phyloP scores from a whole-genome alignment of 2,888 invertebrate species.

The Thereva unica region DNA sequence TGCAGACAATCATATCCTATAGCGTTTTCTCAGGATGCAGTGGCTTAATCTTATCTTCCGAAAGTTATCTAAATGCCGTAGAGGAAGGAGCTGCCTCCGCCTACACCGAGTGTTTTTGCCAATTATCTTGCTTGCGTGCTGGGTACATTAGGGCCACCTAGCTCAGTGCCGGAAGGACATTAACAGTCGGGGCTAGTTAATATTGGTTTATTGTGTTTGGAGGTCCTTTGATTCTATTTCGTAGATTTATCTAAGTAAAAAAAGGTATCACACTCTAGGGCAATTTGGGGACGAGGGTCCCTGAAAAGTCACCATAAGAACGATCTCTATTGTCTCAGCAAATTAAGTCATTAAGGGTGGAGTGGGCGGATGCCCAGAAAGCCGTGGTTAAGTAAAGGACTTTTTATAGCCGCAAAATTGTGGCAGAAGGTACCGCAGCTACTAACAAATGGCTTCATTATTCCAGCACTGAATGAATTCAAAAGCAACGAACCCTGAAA shows the following conservation, averaged over 20 bases:
- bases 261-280: constrained; percentile 8
- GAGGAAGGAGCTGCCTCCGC: not conserved
- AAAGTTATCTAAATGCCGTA: constrained; percentile 35
- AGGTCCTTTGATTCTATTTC: not conserved
- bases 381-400: not conserved
- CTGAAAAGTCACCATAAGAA: constrained; percentile 1
- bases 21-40: constrained; percentile 13
- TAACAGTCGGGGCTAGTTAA: constrained; percentile 13
- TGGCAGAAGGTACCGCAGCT: not conserved
- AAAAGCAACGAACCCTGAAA: constrained; percentile 10
- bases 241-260: not conserved
- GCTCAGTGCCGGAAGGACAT: not conserved
- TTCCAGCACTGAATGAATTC: constrained; percentile 8
- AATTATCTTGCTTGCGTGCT: constrained; percentile 12
- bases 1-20: constrained; percentile 2
- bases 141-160: not conserved
- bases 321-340: constrained; percentile 35
- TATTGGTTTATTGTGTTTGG: constrained; percentile 20
- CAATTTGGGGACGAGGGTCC: not conserved
- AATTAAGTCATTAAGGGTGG: constrained; percentile 38
- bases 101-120: constrained; percentile 6
- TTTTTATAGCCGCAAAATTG: not conserved
- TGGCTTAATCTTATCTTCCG: constrained; percentile 37
- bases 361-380: constrained; percentile 3
- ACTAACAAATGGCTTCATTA: constrained; percentile 12